Conservation (phyloP, 2,113 vertebrate genomes). For the Cephalopterus ornatus region DNA sequence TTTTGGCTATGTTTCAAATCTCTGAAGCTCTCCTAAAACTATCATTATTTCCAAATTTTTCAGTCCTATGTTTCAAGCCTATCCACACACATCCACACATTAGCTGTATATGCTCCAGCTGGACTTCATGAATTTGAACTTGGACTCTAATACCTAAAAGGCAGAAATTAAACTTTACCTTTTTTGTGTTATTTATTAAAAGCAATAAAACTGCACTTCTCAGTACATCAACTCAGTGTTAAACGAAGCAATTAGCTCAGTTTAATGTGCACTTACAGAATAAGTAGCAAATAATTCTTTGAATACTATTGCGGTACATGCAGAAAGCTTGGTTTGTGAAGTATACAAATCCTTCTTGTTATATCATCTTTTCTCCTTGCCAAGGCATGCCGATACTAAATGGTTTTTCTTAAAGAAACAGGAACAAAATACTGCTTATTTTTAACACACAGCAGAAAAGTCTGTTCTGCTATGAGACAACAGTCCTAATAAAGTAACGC, state of each 20-base stretch:
- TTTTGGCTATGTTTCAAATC: not conserved
- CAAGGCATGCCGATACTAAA: not conserved
- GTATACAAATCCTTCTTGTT: not conserved
- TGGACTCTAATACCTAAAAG: not conserved
- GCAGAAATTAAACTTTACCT: not conserved
- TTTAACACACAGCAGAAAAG: not conserved
- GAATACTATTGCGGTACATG: not conserved
- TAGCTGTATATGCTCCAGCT: not conserved
- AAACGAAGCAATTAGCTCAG: not conserved
- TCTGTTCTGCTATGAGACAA: not conserved
- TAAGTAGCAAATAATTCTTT: not conserved
- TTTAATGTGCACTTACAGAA: not conserved
- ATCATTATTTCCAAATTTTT: constrained; percentile 17
- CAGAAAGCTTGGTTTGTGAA: not conserved
- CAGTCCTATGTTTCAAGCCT: not conserved
- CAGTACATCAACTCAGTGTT: not conserved
- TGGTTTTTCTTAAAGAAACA: not conserved
- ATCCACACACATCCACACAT: not conserved
- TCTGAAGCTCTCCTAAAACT: constrained; percentile 3
- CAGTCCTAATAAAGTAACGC: not conserved
- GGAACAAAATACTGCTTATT: not conserved
- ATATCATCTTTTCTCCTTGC: not conserved
- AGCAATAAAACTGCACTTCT: not conserved
- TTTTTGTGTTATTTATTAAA: not conserved
- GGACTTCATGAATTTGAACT: not conserved